Evolutionary conservation across 2,888 invertebrate genomes (phyloP).

Genomic region (Orthonychiurus folsomi): DNA sequence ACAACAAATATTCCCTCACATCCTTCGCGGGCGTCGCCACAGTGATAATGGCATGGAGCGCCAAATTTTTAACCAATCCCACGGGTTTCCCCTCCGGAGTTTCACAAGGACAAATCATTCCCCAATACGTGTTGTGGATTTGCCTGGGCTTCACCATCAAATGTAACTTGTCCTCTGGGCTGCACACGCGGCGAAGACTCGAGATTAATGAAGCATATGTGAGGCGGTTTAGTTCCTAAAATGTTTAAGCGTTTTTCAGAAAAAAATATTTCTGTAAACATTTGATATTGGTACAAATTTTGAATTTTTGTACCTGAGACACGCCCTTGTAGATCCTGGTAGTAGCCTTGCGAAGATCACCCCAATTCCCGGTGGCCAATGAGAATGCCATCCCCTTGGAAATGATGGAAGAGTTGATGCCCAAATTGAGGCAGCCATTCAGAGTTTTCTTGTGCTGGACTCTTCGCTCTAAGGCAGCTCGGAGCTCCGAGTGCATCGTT

Average conservation of each 20-base stretch:
- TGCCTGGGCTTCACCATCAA: conserved; percentile 55
- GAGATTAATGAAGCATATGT: conserved; percentile 52
- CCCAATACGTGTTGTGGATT: conserved; percentile 56
- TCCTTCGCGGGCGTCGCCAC: conserved; percentile 5
- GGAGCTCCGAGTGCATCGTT: not conserved
- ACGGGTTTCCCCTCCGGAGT: conserved; percentile 20
- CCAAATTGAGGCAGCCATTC: conserved; percentile 28
- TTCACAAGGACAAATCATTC: conserved; percentile 39
- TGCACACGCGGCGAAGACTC: conserved; percentile 51
- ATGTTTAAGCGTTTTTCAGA: conserved; percentile 2
- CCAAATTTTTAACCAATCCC: conserved; percentile 21
- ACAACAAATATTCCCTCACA: conserved; percentile 9
- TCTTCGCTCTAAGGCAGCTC: conserved; percentile 47
- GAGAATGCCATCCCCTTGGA: conserved; percentile 54
- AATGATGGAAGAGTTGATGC: conserved; percentile 51
- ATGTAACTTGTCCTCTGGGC: conserved; percentile 54
- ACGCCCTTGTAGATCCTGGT: conserved; percentile 54
- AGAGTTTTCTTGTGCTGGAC: conserved; percentile 52
- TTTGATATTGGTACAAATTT: conserved; percentile 3
- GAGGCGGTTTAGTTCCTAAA: conserved; percentile 18
- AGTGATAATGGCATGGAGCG: conserved; percentile 15
- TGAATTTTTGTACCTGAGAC: conserved; percentile 44
- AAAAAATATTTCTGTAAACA: not conserved
- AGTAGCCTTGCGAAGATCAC: conserved; percentile 54
- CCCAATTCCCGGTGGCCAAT: conserved; percentile 57